A percentile compares a stretch with the other conserved stretches of the same genome.
phyloP scores from a whole-genome alignment of 2,797 vertebrate genomes.

The Sebastes cheni region DNA sequence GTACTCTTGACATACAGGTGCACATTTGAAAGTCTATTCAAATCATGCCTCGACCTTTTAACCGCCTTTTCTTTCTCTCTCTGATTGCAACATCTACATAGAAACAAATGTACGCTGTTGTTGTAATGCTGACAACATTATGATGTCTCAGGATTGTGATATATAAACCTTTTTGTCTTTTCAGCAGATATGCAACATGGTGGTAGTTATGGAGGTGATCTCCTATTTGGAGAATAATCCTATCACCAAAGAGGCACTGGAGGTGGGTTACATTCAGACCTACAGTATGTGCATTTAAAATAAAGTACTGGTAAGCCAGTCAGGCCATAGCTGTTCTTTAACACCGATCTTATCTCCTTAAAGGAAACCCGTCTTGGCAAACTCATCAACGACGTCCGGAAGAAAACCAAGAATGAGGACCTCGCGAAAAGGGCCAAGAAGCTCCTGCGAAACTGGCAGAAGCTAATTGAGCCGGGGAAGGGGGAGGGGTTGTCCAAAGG shows the following conservation, averaged over 20 bases:
- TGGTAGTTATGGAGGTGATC: constrained; percentile 95
- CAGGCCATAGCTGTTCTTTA: background rate
- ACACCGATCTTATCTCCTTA: constrained; percentile 16
- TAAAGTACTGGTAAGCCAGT: background rate
- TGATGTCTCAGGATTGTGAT: background rate
- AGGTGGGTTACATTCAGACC: constrained; percentile 79
- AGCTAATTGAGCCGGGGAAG: constrained; percentile 89
- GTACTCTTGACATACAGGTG: constrained; percentile 69
- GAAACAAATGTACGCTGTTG: background rate
- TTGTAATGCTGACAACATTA: background rate
- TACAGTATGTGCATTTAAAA: background rate
- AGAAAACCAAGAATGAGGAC: constrained; percentile 93
- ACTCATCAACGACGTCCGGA: constrained; percentile 95
- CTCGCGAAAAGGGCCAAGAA: constrained; percentile 95
- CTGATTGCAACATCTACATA: too few species aligned
- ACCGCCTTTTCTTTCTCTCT: background rate
- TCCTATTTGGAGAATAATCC: constrained; percentile 96
- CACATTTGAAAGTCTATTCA: constrained; percentile 78
- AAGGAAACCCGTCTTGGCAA: constrained; percentile 96
- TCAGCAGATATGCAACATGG: constrained; percentile 95
- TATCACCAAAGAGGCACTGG: constrained; percentile 97
- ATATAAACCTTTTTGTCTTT: constrained; percentile 24
- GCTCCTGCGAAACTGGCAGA: constrained; percentile 93
- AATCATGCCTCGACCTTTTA: constrained; percentile 44
- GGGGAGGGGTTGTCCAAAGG: constrained; percentile 83